Conservation (phyloP, 2,113 vertebrate species). For the Coregonus clupeaformis region DNA sequence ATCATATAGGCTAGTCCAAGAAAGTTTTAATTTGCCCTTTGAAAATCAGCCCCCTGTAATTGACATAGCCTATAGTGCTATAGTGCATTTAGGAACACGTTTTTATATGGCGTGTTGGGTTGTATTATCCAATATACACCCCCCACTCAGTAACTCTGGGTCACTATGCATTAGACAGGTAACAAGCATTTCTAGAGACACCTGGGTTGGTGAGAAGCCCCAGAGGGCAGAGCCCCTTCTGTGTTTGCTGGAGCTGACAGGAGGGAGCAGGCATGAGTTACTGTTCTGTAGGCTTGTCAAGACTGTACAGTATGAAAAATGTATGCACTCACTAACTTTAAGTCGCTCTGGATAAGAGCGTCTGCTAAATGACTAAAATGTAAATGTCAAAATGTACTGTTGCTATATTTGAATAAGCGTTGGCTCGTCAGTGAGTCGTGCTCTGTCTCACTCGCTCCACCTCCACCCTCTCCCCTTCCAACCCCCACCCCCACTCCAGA, state of each 20-base stretch:
- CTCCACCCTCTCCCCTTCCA: too few relatives aligned
- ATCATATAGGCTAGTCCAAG: too few relatives aligned
- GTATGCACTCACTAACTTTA: too few relatives aligned
- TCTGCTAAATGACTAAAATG: too few relatives aligned
- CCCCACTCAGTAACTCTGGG: neutral
- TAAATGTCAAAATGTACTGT: too few relatives aligned
- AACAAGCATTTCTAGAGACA: neutral
- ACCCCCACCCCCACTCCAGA: conserved; percentile 1
- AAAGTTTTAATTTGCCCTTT: too few relatives aligned
- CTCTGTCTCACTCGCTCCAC: neutral
- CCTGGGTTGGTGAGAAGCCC: neutral
- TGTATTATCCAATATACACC: neutral
- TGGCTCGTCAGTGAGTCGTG: neutral
- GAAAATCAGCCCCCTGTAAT: too few relatives aligned
- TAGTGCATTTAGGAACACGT: neutral
- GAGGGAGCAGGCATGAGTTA: conserved; percentile 11
- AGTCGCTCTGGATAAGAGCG: too few relatives aligned
- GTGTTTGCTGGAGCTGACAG: conserved; percentile 38
- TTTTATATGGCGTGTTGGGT: neutral
- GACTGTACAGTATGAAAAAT: too few relatives aligned
- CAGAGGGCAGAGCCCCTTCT: too few relatives aligned
- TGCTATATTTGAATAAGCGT: neutral
- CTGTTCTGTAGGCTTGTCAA: neutral
- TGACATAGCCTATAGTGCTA: too few relatives aligned
- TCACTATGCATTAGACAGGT: neutral